Evolutionary conservation across 2,113 vertebrate species (phyloP), one percentile per base, ranked within the genome.

Genomic region (Eptesicus fuscus): DNA sequence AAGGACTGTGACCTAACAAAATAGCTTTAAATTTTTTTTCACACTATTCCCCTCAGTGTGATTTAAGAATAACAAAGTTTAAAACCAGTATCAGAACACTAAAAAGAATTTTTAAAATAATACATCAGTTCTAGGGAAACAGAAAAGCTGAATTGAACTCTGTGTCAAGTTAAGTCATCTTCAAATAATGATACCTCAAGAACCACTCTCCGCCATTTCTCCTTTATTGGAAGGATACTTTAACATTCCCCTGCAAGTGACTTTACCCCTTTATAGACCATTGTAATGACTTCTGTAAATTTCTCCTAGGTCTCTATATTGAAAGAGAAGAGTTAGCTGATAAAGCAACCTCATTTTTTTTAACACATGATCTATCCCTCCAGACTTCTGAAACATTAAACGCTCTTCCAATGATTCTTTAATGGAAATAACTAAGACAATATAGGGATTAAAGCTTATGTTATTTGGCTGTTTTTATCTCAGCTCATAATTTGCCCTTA

Each of bases 341-440:
- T 90, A 80, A 95, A 76, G 42, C 89, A 94, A 83, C 28, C 92
- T 89, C 42, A 44, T 84, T 96, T 95, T 94, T 92, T 77, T 92
- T 80, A 61, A 84, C 44, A 71, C 28, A 74, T 20, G 9, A 16
- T 87, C n/a, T 74, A 65, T 80, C n/a, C 40, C 59, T 82, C 73
- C 44, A 82, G 95, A 87, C 23, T 84, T 88, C 0, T 86, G 65
- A 96, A 95, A 83, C 67, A 86, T 79, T 74, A 88, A 90, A 74
- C 40, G 56, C 89, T 79, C 56, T 78, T 53, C n/a, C 88, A 91
- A 25, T 92, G 84, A 92, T 86, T 92, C 74, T 65, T 90, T 96
- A 90, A 84, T 82, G 78, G 88, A 73, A 37, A 82, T 91, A 92
- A 91, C 82, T 94, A 93, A 94, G 92, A 94, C 82, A 94, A 89